These are phyloP conservation scores for Notechis scutatus DNA, from an alignment of 2,113 vertebrate species.

Conservation along the genomic window DNA sequence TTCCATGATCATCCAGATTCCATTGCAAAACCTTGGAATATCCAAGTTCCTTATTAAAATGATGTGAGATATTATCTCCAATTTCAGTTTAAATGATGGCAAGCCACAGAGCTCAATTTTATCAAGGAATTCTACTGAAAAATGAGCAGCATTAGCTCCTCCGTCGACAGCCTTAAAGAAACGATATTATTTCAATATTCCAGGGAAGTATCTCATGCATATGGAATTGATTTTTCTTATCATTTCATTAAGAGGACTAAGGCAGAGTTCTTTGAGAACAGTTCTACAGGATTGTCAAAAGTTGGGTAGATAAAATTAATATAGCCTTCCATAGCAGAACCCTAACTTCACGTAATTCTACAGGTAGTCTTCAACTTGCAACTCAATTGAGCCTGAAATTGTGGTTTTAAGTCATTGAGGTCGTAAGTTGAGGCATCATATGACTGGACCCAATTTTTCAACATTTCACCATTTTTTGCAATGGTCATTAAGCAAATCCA, in stretches of 20 bases:
- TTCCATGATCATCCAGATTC: neutral
- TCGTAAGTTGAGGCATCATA: neutral
- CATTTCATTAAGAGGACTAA: neutral
- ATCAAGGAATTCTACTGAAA: neutral
- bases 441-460: neutral
- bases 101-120: neutral
- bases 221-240: neutral
- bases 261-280: neutral
- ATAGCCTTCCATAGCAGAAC: neutral
- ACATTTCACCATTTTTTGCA: neutral
- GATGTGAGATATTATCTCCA: neutral
- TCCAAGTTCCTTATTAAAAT: neutral
- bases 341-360: neutral
- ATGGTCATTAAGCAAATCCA: neutral
- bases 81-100: neutral
- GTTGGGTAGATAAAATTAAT: neutral
- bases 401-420: neutral
- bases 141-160: neutral
- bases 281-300: neutral
- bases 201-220: neutral
- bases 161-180: neutral
- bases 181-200: neutral
- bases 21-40: neutral
- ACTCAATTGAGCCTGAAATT: neutral
- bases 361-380: neutral